phyloP scores from a whole-genome alignment of 2,888 invertebrate genomes.

The Rotaria socialis region DNA sequence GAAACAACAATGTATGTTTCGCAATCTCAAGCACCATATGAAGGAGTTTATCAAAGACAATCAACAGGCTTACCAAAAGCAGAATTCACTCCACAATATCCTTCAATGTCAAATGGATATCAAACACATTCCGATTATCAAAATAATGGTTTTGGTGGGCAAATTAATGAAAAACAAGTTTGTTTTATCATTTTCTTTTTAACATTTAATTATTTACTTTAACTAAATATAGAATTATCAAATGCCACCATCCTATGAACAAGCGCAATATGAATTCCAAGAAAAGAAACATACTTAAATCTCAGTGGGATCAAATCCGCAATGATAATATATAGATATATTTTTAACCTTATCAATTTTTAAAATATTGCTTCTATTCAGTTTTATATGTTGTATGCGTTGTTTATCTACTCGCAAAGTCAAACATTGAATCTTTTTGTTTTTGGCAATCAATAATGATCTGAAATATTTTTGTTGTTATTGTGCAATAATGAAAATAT shows the following conservation, averaged over 20 bases:
- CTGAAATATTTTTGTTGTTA: background rate
- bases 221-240: background rate
- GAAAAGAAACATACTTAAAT: background rate
- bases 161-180: background rate
- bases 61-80: background rate
- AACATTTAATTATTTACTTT: background rate
- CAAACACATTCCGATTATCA: background rate
- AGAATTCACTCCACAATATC: constrained; percentile 7
- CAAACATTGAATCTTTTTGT: no score
- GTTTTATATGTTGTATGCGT: background rate
- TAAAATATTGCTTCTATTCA: background rate
- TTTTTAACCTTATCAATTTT: background rate
- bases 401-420: no score
- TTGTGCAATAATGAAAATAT: background rate
- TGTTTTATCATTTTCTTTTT: background rate
- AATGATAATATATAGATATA: background rate
- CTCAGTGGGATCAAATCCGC: background rate
- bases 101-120: background rate
- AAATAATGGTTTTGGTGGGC: background rate
- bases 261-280: background rate
- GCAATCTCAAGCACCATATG: background rate
- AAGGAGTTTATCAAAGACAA: constrained; percentile 6
- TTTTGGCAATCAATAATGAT: background rate
- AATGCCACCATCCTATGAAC: background rate
- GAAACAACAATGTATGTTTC: constrained; percentile 33